A percentile compares a stretch with the other conserved stretches of the same genome.
Evolutionary conservation across 2,888 invertebrate species (phyloP).

Genomic region (Scrobipalpa atriplicella): DNA sequence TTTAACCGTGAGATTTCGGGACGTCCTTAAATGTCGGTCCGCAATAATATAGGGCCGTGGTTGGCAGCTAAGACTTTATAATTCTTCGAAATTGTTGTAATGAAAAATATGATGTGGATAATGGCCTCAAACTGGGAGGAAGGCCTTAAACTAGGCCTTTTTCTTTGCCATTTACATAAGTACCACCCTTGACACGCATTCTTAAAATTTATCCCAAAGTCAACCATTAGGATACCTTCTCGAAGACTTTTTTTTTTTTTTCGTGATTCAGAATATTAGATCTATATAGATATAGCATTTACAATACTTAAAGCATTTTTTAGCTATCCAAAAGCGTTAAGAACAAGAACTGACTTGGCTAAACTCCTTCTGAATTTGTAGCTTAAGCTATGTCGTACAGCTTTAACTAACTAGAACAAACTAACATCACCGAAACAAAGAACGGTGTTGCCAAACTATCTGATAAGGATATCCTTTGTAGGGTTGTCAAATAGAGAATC

Average conservation of each 20-base stretch:
- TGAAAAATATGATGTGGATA: too few species aligned
- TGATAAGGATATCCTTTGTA: conserved; percentile 42
- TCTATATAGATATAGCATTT: too few species aligned
- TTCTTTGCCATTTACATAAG: too few species aligned
- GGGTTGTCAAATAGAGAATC: conserved; percentile 21
- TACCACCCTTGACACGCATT: too few species aligned
- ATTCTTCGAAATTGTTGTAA: too few species aligned
- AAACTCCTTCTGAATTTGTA: conserved; percentile 21
- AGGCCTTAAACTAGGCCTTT: too few species aligned
- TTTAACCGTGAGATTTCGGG: conserved; percentile 48
- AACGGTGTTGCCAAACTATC: conserved; percentile 56
- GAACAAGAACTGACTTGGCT: not conserved
- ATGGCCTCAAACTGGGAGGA: too few species aligned
- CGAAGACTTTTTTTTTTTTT: too few species aligned
- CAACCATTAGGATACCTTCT: too few species aligned
- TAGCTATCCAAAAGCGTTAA: not conserved
- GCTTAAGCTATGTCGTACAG: conserved; percentile 32
- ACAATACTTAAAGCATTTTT: too few species aligned
- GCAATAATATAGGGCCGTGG: conserved; percentile 44
- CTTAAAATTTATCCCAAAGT: too few species aligned
- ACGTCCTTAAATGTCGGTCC: conserved; percentile 46
- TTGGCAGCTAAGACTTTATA: not conserved
- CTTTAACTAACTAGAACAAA: conserved; percentile 34
- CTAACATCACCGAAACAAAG: conserved; percentile 37
- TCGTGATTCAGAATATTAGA: too few species aligned